Conservation (phyloP, 1,140 invertebrate species). For the Camponotus floridanus region DNA sequence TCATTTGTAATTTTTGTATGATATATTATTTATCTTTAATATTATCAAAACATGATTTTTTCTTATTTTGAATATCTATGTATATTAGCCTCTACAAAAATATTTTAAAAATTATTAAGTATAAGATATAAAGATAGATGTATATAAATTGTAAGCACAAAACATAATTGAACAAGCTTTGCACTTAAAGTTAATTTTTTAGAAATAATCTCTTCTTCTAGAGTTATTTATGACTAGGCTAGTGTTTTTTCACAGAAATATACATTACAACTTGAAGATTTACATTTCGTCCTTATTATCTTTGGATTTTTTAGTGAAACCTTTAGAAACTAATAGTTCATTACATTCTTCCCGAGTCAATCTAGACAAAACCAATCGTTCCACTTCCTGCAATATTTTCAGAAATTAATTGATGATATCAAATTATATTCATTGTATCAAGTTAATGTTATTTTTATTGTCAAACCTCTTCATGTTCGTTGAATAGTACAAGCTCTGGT, state of each 20-base stretch:
- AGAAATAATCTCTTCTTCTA: background rate
- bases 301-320: constrained; percentile 86
- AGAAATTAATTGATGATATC: constrained; percentile 24
- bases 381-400: constrained; percentile 86
- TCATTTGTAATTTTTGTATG: constrained; percentile 54
- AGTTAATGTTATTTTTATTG: constrained; percentile 14
- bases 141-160: background rate
- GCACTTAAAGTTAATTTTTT: background rate
- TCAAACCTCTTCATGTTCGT: constrained; percentile 86
- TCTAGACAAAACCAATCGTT: constrained; percentile 88
- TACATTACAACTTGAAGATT: constrained; percentile 27
- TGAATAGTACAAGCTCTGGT: constrained; percentile 89
- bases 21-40: constrained; percentile 32
- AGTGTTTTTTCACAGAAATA: background rate
- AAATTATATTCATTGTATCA: background rate
- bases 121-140: background rate
- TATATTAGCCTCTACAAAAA: background rate
- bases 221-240: background rate
- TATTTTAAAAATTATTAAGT: constrained; percentile 1
- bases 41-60: constrained; percentile 15
- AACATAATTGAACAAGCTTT: background rate
- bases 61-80: background rate
- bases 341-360: constrained; percentile 90
- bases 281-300: constrained; percentile 81
- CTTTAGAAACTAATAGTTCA: constrained; percentile 88